Percentiles rank a stretch among this genome's conserved stretches.
Conservation (phyloP, 2,113 vertebrate species). For the Hyperoodon ampullatus region DNA sequence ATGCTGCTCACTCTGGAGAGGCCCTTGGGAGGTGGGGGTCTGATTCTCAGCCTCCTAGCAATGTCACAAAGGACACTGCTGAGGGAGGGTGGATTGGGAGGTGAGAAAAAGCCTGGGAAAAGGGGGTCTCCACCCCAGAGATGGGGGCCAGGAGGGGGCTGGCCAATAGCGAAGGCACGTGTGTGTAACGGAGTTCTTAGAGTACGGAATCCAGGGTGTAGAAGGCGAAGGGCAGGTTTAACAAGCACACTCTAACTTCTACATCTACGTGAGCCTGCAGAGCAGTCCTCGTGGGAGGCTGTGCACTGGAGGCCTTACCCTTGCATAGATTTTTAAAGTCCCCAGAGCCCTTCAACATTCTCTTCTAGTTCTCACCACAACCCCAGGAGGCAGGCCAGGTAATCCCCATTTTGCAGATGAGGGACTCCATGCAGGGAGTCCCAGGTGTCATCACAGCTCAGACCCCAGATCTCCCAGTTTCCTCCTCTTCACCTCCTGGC, state of each 20-base stretch:
- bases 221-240: background rate
- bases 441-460: background rate
- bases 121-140: background rate
- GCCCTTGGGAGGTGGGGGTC: slow-evolving; percentile 73
- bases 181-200: background rate
- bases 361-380: background rate
- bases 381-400: background rate
- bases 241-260: background rate
- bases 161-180: background rate
- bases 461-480: background rate
- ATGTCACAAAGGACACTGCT: slow-evolving; percentile 82
- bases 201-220: background rate
- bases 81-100: slow-evolving; percentile 60
- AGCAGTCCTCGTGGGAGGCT: background rate
- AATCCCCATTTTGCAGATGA: background rate
- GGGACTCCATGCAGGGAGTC: background rate
- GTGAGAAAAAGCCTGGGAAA: slow-evolving; percentile 68
- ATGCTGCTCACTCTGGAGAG: slow-evolving; percentile 77
- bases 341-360: background rate
- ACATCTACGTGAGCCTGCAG: background rate
- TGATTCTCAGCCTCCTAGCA: slow-evolving; percentile 81
- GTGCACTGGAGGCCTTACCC: background rate
- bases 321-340: slow-evolving; percentile 27
- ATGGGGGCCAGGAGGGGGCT: too few relatives aligned
- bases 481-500: background rate